Base-by-base conservation (phyloP, 2,113 vertebrate genomes). In the Meles meles region DNA sequence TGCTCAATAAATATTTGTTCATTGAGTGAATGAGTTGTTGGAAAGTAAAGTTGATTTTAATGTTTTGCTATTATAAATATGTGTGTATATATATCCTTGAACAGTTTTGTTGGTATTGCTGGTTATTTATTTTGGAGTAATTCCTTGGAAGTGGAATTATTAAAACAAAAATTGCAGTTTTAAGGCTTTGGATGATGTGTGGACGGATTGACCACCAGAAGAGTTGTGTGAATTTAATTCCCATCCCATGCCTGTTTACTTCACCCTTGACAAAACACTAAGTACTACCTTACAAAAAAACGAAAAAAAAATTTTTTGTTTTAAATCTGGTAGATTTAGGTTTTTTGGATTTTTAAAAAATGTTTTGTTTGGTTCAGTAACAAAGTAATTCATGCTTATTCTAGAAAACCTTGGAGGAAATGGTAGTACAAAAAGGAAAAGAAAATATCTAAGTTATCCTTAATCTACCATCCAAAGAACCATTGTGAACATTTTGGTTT, bases 1-100 rank as follows among this genome's bases (percentile, higher is more conserved):
- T 55, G 83, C 44, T 95, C 74, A 97, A 90, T 98, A 98, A 98
- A 97, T 95, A 88, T 67, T 76, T 96, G n/a, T 96, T 94, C 92
- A 97, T 89, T 92, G 96, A 85, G 94, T 81, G 85, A 90, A 52
- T 96, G 63, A 88, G 92, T 80, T 97, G 61, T 87, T 97, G 91
- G 81, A 95, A 97, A 94, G 87, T 63, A 80, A 97, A 93, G 57
- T 87, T 71, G 27, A 91, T 96, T 89, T 93, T 63, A 71, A 37
- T 94, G 80, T 83, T 96, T 97, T 97, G 34, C 81, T 90, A 6
- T 84, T 95, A 65, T 95, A 90, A 96, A 71, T 71, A 44, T 90
- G 42, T 95, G 57, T 97, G 6, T 21, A 88, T 21, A 85, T 59
- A 93, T 21, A 89, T 59, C 25, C 44, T 82, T 94, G 42, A 95